These are phyloP conservation scores for Cygnus buccinator DNA, from an alignment of 2,113 vertebrate genomes.

Conservation along the genomic window DNA sequence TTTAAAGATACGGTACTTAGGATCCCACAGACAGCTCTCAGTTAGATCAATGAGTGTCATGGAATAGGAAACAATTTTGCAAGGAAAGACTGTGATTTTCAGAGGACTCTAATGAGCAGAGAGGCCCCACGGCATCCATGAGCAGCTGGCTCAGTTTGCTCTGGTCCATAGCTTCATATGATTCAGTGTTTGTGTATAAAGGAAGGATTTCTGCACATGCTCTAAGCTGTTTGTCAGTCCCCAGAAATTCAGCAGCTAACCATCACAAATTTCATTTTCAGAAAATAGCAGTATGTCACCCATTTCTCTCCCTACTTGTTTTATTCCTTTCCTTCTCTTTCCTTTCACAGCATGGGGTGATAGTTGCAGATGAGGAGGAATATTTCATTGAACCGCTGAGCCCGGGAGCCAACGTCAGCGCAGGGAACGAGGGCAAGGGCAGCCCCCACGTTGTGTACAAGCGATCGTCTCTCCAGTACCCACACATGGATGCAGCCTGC, in stretches of 20 bases:
- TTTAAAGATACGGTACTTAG: background rate
- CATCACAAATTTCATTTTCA: fast-evolving
- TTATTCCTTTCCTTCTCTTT: background rate
- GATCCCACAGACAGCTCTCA: background rate
- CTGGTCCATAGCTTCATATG: background rate
- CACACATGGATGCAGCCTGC: conserved; percentile 95
- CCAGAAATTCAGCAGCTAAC: background rate
- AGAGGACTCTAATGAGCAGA: conserved; percentile 14
- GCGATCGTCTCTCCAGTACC: conserved; percentile 92
- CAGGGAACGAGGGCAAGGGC: conserved; percentile 79
- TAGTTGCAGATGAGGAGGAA: conserved; percentile 93
- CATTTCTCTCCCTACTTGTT: background rate
- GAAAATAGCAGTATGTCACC: background rate
- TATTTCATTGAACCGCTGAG: conserved; percentile 96
- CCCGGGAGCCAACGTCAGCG: conserved; percentile 79
- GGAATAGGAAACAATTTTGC: conserved; percentile 43
- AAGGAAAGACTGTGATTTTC: background rate
- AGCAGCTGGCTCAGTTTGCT: background rate
- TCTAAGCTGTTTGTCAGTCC: background rate
- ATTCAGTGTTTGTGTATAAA: background rate
- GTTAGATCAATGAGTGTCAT: background rate
- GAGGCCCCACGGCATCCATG: background rate
- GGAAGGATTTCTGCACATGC: background rate
- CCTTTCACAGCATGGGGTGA: conserved; percentile 90
- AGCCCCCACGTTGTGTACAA: conserved; percentile 98